Evolutionary conservation across 2,888 invertebrate genomes (phyloP), one percentile per base, ranked within the genome.

Genomic region (Hyppa rectilinea): DNA sequence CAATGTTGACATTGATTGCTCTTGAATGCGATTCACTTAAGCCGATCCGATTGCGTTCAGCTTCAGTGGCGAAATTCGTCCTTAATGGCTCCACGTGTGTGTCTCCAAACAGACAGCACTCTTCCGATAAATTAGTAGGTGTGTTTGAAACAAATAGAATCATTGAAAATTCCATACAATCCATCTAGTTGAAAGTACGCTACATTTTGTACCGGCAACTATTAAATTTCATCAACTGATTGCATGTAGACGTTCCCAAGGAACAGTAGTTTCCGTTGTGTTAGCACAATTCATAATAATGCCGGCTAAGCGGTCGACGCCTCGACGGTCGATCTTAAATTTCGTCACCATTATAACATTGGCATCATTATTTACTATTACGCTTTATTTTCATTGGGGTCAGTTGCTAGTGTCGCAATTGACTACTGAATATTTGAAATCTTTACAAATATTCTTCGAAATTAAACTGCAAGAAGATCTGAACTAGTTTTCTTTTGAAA

Each of bases 341-440:
- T 90, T 90, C 90, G 87, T 87, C 89, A 91, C 82, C 82, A 83
- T 80, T 85, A 75, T 88, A 87, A 88, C 89, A 91, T 89, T 92
- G 90, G 88, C 91, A 91, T 86, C 85, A 87, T 89, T 85, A 85
- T 84, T 84, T 84, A 89, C 87, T 90, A 91, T 88, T 89, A 89
- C 87, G 83, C 80, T 88, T 88, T 78, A 88, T 86, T 83, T 55
- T 74, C 75, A 91, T 89, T 88, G 88, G 85, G 92, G 92, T 90
- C 92, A 89, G 77, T 88, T 91, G 87, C 90, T n/a, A n/a, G n/a
- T n/a, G n/a, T n/a, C n/a, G n/a, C n/a, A n/a, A n/a, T n/a, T n/a
- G 83, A 90, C 87, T n/a, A 90, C 56, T n/a, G n/a, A 26, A 74
- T 60, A 36, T 52, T 62, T 45, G 14, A 75, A 45, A 53, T 75